Conservation (phyloP, 2,888 invertebrate genomes). For the Aphodius granarius region DNA sequence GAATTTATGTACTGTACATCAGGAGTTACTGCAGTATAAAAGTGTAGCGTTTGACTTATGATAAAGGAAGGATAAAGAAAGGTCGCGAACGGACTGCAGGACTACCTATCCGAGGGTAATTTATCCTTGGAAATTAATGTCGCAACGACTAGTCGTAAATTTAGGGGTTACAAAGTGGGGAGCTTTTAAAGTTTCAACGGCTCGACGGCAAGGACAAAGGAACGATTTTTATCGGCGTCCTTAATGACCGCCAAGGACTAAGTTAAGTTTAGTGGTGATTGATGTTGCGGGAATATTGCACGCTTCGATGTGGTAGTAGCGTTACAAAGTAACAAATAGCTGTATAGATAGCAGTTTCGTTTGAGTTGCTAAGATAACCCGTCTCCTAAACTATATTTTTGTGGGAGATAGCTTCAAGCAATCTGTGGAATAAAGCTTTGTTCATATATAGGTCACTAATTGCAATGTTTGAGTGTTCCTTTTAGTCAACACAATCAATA, state of each 20-base stretch:
- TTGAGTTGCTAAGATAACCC: too few relatives aligned
- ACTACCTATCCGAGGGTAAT: too few relatives aligned
- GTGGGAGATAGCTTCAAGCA: too few relatives aligned
- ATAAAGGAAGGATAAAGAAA: neutral
- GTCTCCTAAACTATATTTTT: too few relatives aligned
- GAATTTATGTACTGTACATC: constrained; percentile 20
- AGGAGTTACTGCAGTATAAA: constrained; percentile 18
- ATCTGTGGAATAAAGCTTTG: too few relatives aligned
- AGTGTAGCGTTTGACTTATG: constrained; percentile 21
- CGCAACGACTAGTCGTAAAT: neutral
- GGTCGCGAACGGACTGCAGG: neutral
- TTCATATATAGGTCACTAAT: too few relatives aligned
- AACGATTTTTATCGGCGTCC: neutral
- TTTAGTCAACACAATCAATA: too few relatives aligned
- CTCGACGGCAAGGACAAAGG: neutral
- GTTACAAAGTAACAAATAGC: neutral
- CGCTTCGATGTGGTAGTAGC: too few relatives aligned
- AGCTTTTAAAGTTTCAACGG: neutral
- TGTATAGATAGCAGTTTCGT: neutral
- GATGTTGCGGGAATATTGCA: neutral
- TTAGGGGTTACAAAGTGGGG: neutral
- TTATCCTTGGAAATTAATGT: constrained; percentile 9
- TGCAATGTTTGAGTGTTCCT: too few relatives aligned
- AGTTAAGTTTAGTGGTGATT: neutral
- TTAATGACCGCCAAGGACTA: neutral